These are phyloP conservation scores for Melipona bicolor DNA, from an alignment of 2,888 invertebrate species.

Conservation along the genomic window DNA sequence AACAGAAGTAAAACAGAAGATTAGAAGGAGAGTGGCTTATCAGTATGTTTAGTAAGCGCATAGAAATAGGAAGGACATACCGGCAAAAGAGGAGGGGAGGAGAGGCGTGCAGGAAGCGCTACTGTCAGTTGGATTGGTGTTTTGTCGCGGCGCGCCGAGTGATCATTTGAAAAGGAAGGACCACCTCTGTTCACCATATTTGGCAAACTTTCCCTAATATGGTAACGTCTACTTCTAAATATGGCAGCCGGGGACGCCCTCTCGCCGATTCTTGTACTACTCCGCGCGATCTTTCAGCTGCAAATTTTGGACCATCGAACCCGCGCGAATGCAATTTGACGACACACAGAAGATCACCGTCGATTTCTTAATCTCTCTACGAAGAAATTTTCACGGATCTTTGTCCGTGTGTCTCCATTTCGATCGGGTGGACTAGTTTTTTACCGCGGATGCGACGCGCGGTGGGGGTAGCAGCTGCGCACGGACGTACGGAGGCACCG, in stretches of 20 bases:
- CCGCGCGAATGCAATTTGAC: background rate
- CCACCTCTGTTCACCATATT: constrained; percentile 92
- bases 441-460: constrained; percentile 56
- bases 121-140: constrained; percentile 83
- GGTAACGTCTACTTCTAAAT: constrained; percentile 93
- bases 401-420: background rate
- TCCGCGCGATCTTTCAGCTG: constrained; percentile 64
- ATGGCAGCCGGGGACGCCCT: constrained; percentile 91
- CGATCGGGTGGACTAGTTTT: constrained; percentile 73
- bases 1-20: constrained; percentile 49
- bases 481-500: constrained; percentile 75
- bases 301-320: constrained; percentile 47
- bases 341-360: background rate
- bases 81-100: constrained; percentile 70
- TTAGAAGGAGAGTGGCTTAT: constrained; percentile 46
- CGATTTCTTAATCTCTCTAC: constrained; percentile 44
- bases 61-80: constrained; percentile 66
- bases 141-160: constrained; percentile 80
- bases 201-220: constrained; percentile 93
- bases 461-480: constrained; percentile 76
- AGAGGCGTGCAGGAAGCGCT: constrained; percentile 82
- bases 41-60: constrained; percentile 58
- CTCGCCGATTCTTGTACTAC: constrained; percentile 84
- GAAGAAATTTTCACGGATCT: constrained; percentile 34
- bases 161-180: constrained; percentile 86